Base-by-base conservation (phyloP, 2,888 invertebrate genomes). In the Drosophila parthenogenetica region DNA sequence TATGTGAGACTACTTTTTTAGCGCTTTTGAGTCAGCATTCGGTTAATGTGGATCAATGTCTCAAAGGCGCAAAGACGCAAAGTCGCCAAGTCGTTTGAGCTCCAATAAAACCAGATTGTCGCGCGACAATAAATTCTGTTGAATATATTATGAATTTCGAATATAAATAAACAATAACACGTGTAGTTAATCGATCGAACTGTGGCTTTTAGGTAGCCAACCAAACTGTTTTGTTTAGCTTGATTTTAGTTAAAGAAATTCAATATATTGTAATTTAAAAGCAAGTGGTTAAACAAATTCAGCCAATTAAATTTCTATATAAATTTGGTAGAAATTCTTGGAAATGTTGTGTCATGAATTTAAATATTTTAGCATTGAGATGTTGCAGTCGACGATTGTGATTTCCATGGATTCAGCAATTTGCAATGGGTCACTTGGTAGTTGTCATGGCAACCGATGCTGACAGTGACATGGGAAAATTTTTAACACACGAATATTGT, bases 131-230 rank as follows among this genome's bases (percentile, higher is more conserved):
- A 49, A 53, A 35, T 57, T 29, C 13, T 57, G 7, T 53, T 55
- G 70, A 42, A 83, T 80, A 69, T 45, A 63, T 81, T 73, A 67
- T 57, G 25, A 51, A 14, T 32, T 7, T 55, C 43, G 59, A 50
- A 54, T 49, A 37, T 61, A 51, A 59, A 57, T 60, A 62, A 57
- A 37, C 64, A 43, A 84, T 64, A 84, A 81, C 87, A 68, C 64
- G 79, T 71, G 70, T 63, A 67, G 45, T 59, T 45, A 69, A 66
- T 69, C 45, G 70, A 48, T 49, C 51, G 35, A 49, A 14, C 53
- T 14, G 16, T 2, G 5, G 19, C n/a, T 29, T 55, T 64, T 50
- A 32, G 39, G 49, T 35, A 62, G 55, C 60, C 35, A 13, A 10
- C 39, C 35, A 8, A 51, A 59, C 57, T 53, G 17, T 65, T 62